Evolutionary conservation across 2,888 invertebrate genomes (phyloP).

Genomic region (Miltochrista miniata): DNA sequence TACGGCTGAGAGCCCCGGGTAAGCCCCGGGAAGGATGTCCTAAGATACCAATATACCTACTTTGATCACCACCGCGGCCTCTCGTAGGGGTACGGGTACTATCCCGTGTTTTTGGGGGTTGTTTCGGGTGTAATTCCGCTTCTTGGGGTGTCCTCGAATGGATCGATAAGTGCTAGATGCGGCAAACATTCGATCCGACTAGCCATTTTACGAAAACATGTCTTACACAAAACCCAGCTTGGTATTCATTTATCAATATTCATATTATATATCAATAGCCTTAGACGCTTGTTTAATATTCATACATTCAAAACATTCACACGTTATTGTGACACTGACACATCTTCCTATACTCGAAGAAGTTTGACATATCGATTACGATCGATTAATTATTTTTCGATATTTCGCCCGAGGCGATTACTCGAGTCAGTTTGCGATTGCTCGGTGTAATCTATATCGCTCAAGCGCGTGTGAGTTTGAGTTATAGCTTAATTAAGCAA

Average conservation of each 20-base stretch:
- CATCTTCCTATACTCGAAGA: background rate
- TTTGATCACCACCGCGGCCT: no score
- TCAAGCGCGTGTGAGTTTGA: slow-evolving; percentile 50
- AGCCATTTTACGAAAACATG: background rate
- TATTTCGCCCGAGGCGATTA: slow-evolving; percentile 20
- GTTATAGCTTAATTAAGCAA: slow-evolving; percentile 48
- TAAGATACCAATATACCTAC: no score
- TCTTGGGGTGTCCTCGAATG: no score
- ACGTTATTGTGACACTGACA: slow-evolving; percentile 1
- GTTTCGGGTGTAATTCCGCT: no score
- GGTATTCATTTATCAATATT: background rate
- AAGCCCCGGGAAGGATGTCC: no score
- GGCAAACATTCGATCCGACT: no score
- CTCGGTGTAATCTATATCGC: slow-evolving; percentile 43
- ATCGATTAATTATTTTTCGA: slow-evolving; percentile 33
- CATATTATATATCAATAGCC: background rate
- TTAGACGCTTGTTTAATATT: slow-evolving; percentile 5
- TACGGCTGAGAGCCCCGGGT: no score
- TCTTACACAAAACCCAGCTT: background rate
- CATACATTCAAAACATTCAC: slow-evolving; percentile 6
- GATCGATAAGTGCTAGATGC: no score
- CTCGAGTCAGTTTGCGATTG: slow-evolving; percentile 31
- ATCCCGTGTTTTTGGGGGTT: no score
- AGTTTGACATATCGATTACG: slow-evolving; percentile 28
- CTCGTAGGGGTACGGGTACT: no score